phyloP scores from a whole-genome alignment of 2,888 invertebrate species.

The Anarsia innoxiella region DNA sequence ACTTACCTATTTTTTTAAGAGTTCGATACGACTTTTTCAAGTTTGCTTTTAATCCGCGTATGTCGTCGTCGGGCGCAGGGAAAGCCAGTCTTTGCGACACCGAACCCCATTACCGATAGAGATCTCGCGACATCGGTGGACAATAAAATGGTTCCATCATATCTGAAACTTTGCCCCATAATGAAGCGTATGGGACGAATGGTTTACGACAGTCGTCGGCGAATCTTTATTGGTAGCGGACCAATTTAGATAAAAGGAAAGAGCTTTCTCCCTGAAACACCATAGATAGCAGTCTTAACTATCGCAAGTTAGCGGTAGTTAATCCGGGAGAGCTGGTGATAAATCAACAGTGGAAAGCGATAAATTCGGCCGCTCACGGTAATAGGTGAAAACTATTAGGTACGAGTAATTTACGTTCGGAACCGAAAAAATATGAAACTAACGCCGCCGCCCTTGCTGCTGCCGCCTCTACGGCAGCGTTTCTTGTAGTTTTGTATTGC shows the following conservation, averaged over 20 bases:
- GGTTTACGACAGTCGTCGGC: constrained; percentile 72
- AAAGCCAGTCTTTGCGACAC: background rate
- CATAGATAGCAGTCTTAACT: constrained; percentile 74
- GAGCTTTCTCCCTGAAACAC: constrained; percentile 71
- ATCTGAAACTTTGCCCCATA: constrained; percentile 74
- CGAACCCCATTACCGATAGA: constrained; percentile 68
- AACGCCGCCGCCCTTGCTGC: too few relatives aligned
- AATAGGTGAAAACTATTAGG: constrained; percentile 75
- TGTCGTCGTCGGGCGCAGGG: too few relatives aligned
- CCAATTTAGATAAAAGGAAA: constrained; percentile 76
- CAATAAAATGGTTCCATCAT: constrained; percentile 74
- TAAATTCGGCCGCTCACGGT: constrained; percentile 65
- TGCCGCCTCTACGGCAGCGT: too few relatives aligned
- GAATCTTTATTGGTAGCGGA: constrained; percentile 74
- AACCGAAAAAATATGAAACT: constrained; percentile 52
- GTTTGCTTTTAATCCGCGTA: too few relatives aligned
- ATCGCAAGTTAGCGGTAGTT: constrained; percentile 75
- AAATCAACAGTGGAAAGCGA: constrained; percentile 71
- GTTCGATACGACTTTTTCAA: too few relatives aligned
- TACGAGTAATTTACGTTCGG: constrained; percentile 56
- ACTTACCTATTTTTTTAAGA: too few relatives aligned
- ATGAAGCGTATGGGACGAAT: constrained; percentile 75
- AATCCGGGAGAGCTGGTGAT: constrained; percentile 65
- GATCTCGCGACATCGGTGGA: constrained; percentile 72
- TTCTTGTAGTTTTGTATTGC: too few relatives aligned